These are phyloP conservation scores for Heteronetta atricapilla DNA, from an alignment of 2,113 vertebrate genomes.

Conservation along the genomic window DNA sequence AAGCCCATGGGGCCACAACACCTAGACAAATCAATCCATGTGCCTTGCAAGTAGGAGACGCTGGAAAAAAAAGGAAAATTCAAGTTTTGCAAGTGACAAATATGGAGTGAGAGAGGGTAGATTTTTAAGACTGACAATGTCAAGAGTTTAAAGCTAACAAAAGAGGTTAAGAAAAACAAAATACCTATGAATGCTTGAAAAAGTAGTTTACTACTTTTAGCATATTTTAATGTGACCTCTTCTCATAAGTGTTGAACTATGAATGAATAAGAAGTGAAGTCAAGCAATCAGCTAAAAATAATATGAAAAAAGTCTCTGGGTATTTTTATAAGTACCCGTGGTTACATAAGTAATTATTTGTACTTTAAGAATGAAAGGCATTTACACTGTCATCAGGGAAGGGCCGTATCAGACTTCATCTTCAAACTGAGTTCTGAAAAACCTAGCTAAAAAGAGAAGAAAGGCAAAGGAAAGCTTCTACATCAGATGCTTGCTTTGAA, in stretches of 20 bases:
- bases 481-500: background rate
- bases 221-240: background rate
- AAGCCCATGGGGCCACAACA: background rate
- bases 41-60: background rate
- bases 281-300: background rate
- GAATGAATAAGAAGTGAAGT: background rate
- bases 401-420: background rate
- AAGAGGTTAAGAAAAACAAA: background rate
- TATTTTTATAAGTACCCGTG: background rate
- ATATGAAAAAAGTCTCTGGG: no score
- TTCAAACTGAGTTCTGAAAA: background rate
- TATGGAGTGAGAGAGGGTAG: rapidly evolving
- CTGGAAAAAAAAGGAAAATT: background rate
- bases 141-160: background rate
- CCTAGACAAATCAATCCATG: rapidly evolving
- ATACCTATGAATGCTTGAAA: background rate
- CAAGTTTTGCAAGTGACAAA: background rate
- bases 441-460: background rate
- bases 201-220: background rate
- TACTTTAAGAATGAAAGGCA: background rate
- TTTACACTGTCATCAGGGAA: background rate
- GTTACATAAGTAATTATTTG: constrained; percentile 12
- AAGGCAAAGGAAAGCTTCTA: background rate
- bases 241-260: background rate
- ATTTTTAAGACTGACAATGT: background rate